Conservation (phyloP, 2,888 invertebrate species). For the Eurytoma adleriae region DNA sequence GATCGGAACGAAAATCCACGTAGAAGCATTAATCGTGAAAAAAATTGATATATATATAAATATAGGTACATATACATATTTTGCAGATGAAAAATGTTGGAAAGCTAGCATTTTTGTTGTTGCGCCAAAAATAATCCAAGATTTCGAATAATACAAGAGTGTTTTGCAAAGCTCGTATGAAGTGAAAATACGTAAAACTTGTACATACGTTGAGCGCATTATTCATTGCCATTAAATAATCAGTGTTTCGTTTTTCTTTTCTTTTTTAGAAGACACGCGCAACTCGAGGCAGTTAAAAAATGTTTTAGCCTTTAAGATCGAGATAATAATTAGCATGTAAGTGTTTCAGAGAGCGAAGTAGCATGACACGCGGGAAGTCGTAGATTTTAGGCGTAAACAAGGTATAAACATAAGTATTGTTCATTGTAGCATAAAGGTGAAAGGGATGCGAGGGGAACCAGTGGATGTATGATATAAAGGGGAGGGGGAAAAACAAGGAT, state of each 20-base stretch:
- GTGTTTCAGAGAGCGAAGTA: slow-evolving; percentile 61
- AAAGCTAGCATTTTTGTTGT: slow-evolving; percentile 2
- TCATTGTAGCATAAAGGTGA: slow-evolving; percentile 46
- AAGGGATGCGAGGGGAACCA: slow-evolving; percentile 8
- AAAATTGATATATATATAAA: not conserved
- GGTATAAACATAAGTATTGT: slow-evolving; percentile 44
- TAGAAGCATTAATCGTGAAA: not conserved
- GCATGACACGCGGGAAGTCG: slow-evolving; percentile 26
- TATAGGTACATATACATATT: slow-evolving; percentile 2
- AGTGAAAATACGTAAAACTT: slow-evolving; percentile 4
- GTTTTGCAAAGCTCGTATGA: slow-evolving; percentile 12
- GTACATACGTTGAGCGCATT: slow-evolving; percentile 31
- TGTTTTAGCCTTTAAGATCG: slow-evolving; percentile 56
- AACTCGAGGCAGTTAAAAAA: slow-evolving; percentile 25
- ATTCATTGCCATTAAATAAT: slow-evolving; percentile 15
- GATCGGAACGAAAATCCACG: no score
- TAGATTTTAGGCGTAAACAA: slow-evolving; percentile 44
- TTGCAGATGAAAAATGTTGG: not conserved
- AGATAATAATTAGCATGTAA: slow-evolving; percentile 75
- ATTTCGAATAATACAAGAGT: not conserved
- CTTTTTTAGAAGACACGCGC: slow-evolving; percentile 20
- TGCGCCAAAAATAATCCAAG: not conserved
- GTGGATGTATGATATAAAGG: slow-evolving; percentile 29
- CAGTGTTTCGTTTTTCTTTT: not conserved
- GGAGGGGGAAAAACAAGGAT: not conserved